Base-by-base conservation (phyloP, 2,113 vertebrate species). In the Syrmaticus mikado region DNA sequence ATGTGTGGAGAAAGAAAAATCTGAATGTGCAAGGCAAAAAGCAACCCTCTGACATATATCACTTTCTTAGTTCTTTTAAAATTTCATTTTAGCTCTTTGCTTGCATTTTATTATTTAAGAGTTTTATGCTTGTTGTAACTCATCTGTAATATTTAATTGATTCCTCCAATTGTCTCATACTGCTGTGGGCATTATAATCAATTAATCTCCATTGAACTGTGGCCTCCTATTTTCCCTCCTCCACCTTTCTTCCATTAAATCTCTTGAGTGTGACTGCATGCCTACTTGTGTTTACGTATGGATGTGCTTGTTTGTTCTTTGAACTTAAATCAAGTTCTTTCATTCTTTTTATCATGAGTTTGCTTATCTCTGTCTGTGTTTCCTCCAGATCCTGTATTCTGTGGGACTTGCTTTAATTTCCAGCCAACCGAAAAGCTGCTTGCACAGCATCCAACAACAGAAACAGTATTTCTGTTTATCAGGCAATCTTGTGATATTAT, bases 171-270 rank as follows among this genome's bases (percentile, higher is more conserved):
- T 91, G 43, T 87, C 48, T 96, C 41, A 95, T 81, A 90, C 87
- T 89, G 89, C 81, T 86, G 34, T 83, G 92, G 80, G 50, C 76
- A 79, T 93, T 97, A 61, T 96, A 96, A 97, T 96, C 92, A 96
- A 87, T 96, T 97, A 96, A 88, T 95, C 96, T 94, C 65, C 94
- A 85, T 14, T 95, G 92, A 94, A 93, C 75, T 95, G 66, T 92
- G 43, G 62, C 81, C 71, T 95, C 55, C 57, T 94, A 75, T 87
- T 97, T 97, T 96, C 68, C 50, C 86, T 95, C 65, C 79, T 93
- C 86, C 41, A 72, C 87, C 64, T 94, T 95, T 74, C 73, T 62
- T 87, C 50, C 46, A 41, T 85, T 95, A 89, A 72, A 50, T 76
- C 74, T 85, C 40, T 95, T 93, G 67, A 88, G 45, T 12, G 6